Conservation (phyloP, 2,888 invertebrate genomes). For the Celastrina argiolus region DNA sequence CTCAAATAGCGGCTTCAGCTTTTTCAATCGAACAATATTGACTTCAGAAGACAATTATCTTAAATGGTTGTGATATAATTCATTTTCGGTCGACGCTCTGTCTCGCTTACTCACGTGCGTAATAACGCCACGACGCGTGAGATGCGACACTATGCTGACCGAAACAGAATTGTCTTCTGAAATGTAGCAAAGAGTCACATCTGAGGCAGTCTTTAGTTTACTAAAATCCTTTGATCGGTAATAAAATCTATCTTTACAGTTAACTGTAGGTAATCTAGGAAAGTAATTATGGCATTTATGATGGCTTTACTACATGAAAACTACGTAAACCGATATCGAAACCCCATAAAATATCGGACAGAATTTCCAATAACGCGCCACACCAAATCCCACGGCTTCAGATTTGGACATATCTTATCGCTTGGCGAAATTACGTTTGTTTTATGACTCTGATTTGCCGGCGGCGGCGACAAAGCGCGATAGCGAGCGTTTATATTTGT, state of each 20-base stretch:
- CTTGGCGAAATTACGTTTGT: constrained; percentile 71
- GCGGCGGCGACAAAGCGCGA: constrained; percentile 68
- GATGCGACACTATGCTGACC: too few relatives aligned
- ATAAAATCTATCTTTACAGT: neutral
- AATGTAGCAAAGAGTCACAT: too few relatives aligned
- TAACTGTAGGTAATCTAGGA: neutral
- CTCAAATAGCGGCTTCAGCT: too few relatives aligned
- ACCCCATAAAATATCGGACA: constrained; percentile 15
- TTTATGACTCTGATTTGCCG: constrained; percentile 75
- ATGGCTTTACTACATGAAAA: neutral
- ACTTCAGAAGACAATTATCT: too few relatives aligned
- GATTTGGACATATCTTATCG: constrained; percentile 74
- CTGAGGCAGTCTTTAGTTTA: too few relatives aligned
- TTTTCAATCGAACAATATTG: too few relatives aligned
- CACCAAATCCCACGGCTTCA: constrained; percentile 70
- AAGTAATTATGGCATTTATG: neutral
- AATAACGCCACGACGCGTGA: too few relatives aligned
- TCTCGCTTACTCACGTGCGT: too few relatives aligned
- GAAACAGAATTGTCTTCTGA: too few relatives aligned
- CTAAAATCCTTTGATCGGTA: too few relatives aligned
- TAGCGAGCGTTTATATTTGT: constrained; percentile 67
- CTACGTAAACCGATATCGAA: neutral
- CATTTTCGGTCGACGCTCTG: too few relatives aligned
- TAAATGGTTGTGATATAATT: too few relatives aligned
- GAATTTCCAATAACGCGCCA: constrained; percentile 59